phyloP scores from a whole-genome alignment of 2,888 invertebrate species.

The Drosophila koepferae region DNA sequence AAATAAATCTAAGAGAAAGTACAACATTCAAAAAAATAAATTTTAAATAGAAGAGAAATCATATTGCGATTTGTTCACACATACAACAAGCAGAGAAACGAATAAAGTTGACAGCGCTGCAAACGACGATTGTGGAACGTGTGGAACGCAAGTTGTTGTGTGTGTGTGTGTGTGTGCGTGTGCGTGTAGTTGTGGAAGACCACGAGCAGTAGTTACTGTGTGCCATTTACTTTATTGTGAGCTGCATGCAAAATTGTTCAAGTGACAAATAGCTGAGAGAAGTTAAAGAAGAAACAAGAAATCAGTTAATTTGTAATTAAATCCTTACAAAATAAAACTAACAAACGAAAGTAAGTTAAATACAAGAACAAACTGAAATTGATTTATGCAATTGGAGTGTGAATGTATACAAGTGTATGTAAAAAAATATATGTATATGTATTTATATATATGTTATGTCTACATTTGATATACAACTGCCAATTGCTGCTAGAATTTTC shows the following conservation, averaged over 20 bases:
- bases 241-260: background rate
- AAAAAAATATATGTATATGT: background rate
- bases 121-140: conserved; percentile 17
- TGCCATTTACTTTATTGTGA: background rate
- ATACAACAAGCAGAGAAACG: background rate
- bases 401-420: background rate
- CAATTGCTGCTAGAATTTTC: background rate
- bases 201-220: conserved; percentile 4
- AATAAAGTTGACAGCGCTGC: conserved; percentile 29
- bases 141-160: conserved; percentile 9
- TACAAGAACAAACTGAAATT: background rate
- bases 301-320: background rate
- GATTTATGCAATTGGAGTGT: background rate
- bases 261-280: background rate
- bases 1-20: background rate
- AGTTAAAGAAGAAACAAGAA: background rate
- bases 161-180: conserved; percentile 14
- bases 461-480: background rate
- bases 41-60: background rate
- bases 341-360: conserved; percentile 8
- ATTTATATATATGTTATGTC: background rate
- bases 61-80: conserved; percentile 1
- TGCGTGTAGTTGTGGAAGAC: conserved; percentile 9
- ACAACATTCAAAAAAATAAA: no score
- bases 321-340: background rate